phyloP scores from a whole-genome alignment of 2,888 invertebrate genomes.

The Sphaerophoria rueppellii region DNA sequence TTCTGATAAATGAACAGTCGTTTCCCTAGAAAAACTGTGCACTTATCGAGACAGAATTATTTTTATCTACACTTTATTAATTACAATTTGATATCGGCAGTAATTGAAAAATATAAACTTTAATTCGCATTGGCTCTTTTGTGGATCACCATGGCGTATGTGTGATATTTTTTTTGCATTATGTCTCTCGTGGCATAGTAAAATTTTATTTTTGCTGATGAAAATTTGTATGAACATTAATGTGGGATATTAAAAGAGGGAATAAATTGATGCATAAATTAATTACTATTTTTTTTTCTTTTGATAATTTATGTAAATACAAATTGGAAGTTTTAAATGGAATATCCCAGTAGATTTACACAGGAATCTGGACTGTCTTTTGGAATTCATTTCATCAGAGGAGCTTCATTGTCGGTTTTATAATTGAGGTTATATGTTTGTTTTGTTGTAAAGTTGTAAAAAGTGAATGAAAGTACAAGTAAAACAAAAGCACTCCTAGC shows the following conservation, averaged over 20 bases:
- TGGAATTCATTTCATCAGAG: too few relatives aligned
- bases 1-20: background rate
- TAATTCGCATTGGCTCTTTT: background rate
- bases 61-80: constrained; percentile 17
- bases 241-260: background rate
- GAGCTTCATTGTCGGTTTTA: too few relatives aligned
- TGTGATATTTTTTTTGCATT: constrained; percentile 4
- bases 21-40: background rate
- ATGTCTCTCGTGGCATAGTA: background rate
- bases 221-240: constrained; percentile 9
- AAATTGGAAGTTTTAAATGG: background rate
- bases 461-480: too few relatives aligned
- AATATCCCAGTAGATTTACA: too few relatives aligned
- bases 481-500: too few relatives aligned
- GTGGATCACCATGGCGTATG: constrained; percentile 1
- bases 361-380: too few relatives aligned
- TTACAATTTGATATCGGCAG: constrained; percentile 15
- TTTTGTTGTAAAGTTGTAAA: too few relatives aligned
- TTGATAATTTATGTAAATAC: background rate
- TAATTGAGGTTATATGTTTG: too few relatives aligned
- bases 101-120: constrained; percentile 15
- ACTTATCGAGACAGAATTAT: background rate
- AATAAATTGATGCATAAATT: background rate
- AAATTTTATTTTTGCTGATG: constrained; percentile 2
- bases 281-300: background rate